phyloP scores from a whole-genome alignment of 1,140 invertebrate species.

The Leptestheria dahalacensis region DNA sequence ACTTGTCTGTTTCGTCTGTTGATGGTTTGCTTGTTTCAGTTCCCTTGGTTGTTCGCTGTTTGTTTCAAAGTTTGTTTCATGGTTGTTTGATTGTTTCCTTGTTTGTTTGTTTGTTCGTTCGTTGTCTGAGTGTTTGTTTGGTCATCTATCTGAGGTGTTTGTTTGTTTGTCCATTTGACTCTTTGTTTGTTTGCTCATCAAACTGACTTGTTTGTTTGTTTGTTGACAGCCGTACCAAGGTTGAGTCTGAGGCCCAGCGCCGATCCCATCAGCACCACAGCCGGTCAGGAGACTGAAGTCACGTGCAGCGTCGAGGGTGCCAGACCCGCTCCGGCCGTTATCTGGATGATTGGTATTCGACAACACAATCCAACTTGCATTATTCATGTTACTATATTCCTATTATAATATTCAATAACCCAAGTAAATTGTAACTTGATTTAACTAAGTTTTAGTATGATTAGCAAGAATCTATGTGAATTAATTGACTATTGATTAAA shows the following conservation, averaged over 20 bases:
- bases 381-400: not conserved
- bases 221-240: not conserved
- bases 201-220: not conserved
- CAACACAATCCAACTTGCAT: not conserved
- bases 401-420: not conserved
- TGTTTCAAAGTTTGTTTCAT: not conserved
- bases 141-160: no score
- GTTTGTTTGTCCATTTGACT: no score
- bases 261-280: not conserved
- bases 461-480: no score
- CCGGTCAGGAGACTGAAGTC: not conserved
- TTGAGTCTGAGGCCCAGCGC: not conserved
- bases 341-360: conserved; percentile 3
- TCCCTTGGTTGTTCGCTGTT: no score
- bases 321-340: conserved; percentile 4
- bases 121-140: no score
- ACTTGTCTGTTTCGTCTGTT: no score
- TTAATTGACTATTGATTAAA: no score
- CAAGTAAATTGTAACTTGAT: no score
- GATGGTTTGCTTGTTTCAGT: no score
- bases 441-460: no score
- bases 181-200: no score
- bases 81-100: not conserved
- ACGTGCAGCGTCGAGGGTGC: not conserved
- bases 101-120: no score